Conservation (phyloP, 2,113 vertebrate species). For the Ageneiosus marmoratus region DNA sequence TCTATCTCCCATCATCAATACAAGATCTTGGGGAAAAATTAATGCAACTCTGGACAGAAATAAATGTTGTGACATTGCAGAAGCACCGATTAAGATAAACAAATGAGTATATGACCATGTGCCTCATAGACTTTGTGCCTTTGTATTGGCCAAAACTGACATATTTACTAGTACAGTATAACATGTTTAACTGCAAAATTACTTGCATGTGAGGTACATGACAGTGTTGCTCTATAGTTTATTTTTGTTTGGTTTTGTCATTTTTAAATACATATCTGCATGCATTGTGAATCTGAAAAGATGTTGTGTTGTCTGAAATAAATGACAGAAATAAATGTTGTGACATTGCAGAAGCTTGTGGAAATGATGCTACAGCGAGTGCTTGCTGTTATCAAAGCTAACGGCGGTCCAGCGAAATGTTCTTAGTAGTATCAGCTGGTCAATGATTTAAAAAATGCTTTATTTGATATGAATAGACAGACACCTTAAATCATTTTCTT, state of each 20-base stretch:
- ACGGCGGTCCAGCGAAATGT: too few relatives aligned
- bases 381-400: too few relatives aligned
- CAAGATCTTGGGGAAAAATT: too few relatives aligned
- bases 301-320: not conserved
- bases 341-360: too few relatives aligned
- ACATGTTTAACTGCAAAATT: not conserved
- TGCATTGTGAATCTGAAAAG: not conserved
- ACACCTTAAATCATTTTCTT: not conserved
- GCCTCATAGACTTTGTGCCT: not conserved
- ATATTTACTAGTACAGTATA: not conserved
- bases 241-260: not conserved
- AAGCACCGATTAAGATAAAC: not conserved
- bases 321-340: too few relatives aligned
- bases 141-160: not conserved
- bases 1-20: too few relatives aligned
- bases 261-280: not conserved
- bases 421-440: not conserved
- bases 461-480: not conserved
- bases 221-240: not conserved
- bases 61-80: too few relatives aligned
- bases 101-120: not conserved
- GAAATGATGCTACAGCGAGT: too few relatives aligned
- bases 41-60: too few relatives aligned
- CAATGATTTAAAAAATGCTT: not conserved
- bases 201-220: not conserved